Conservation (phyloP, 2,113 vertebrate species). For the Corapipo altera region DNA sequence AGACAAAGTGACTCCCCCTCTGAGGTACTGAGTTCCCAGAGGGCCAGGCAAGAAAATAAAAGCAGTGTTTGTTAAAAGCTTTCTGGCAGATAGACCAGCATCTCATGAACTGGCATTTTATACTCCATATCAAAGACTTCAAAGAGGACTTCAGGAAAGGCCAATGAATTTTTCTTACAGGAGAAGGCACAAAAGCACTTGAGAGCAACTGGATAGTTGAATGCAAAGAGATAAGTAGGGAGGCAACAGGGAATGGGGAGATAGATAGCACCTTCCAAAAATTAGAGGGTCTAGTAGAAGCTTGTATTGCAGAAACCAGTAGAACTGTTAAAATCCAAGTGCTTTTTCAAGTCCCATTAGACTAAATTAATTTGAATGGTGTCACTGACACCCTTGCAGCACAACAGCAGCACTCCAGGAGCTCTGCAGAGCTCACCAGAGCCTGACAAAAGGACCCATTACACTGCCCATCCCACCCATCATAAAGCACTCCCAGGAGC, state of each 20-base stretch:
- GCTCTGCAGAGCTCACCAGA: neutral
- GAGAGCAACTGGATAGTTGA: accelerated
- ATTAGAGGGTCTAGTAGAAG: neutral
- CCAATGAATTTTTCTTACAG: neutral
- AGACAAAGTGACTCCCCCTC: neutral
- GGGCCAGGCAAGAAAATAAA: neutral
- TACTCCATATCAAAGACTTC: neutral
- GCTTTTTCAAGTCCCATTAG: neutral
- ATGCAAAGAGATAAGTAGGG: neutral
- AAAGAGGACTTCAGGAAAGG: neutral
- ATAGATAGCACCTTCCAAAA: neutral
- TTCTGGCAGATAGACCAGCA: neutral
- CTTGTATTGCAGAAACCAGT: neutral
- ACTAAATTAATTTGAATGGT: neutral
- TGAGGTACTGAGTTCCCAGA: neutral
- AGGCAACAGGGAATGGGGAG: neutral
- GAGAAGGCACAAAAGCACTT: neutral
- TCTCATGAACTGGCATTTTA: neutral
- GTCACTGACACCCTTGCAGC: neutral
- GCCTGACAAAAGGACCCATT: neutral
- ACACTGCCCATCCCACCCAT: neutral
- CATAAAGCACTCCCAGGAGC: neutral
- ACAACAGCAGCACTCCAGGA: neutral
- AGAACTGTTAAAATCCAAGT: neutral
- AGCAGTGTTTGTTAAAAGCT: neutral